Conservation (phyloP, 2,797 vertebrate species). For the Anabacerthia variegaticeps region DNA sequence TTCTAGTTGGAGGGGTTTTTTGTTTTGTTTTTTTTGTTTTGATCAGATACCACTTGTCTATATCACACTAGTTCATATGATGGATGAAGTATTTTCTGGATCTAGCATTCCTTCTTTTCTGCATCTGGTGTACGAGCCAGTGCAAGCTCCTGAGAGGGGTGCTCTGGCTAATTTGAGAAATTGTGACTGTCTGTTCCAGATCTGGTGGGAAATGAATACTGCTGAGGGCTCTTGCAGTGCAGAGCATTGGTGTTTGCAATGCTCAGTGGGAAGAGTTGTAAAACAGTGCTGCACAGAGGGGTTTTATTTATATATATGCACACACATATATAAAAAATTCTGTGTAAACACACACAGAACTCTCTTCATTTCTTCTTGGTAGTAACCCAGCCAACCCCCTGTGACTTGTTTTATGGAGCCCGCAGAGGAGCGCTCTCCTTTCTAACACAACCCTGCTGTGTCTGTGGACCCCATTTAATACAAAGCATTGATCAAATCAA, state of each 20-base stretch:
- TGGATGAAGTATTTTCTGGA: neutral
- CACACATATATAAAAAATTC: neutral
- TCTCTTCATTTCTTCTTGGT: neutral
- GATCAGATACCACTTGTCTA: neutral
- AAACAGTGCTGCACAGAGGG: neutral
- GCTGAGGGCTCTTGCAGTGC: neutral
- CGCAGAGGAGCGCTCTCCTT: neutral
- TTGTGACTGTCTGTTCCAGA: neutral
- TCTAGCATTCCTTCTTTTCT: neutral
- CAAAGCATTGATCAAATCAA: neutral
- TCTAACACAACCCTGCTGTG: neutral
- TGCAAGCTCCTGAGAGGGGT: neutral
- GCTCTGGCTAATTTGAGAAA: neutral
- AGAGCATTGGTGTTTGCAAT: neutral
- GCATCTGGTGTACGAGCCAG: neutral
- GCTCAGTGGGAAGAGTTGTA: neutral
- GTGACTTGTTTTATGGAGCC: neutral
- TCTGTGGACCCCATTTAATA: neutral
- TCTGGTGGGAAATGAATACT: neutral
- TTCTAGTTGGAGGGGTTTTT: neutral
- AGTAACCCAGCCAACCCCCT: neutral
- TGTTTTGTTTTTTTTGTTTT: neutral
- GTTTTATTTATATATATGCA: fast-evolving
- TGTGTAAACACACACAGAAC: neutral
- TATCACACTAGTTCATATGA: neutral